These are phyloP conservation scores for Cynaeus angustus DNA, from an alignment of 2,888 invertebrate genomes.

Conservation along the genomic window DNA sequence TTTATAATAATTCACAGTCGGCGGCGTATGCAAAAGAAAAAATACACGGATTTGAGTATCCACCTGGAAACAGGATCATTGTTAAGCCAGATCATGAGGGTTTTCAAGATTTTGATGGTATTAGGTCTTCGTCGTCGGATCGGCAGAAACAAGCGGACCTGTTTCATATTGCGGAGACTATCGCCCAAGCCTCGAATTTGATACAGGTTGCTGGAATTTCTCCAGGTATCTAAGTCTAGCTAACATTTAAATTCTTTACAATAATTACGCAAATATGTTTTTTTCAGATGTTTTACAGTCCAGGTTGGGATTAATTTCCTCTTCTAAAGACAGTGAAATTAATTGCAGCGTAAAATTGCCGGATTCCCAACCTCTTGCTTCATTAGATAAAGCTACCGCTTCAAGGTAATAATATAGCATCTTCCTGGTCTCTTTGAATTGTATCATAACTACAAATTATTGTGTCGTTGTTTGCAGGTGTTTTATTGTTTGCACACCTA, in stretches of 20 bases:
- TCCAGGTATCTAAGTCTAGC: slow-evolving; percentile 63
- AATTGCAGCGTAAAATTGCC: slow-evolving; percentile 84
- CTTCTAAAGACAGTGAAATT: slow-evolving; percentile 52
- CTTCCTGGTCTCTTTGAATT: too few relatives aligned
- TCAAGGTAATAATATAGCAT: slow-evolving; percentile 72
- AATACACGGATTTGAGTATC: slow-evolving; percentile 93
- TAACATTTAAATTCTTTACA: too few relatives aligned
- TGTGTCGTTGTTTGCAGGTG: slow-evolving; percentile 68
- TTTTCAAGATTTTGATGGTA: slow-evolving; percentile 21
- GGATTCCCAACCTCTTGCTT: slow-evolving; percentile 79
- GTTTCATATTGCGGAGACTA: slow-evolving; percentile 81
- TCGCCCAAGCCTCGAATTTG: slow-evolving; percentile 85
- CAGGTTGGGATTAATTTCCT: slow-evolving; percentile 11
- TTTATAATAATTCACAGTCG: slow-evolving; percentile 81
- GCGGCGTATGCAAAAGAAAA: slow-evolving; percentile 88
- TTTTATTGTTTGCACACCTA: slow-evolving; percentile 79
- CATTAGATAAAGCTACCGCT: slow-evolving; percentile 79
- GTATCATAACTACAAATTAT: not conserved
- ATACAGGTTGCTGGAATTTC: slow-evolving; percentile 78
- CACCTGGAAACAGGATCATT: slow-evolving; percentile 87
- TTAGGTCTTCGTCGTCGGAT: slow-evolving; percentile 46
- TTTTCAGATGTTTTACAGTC: slow-evolving; percentile 27
- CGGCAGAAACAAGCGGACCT: slow-evolving; percentile 74
- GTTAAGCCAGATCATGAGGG: slow-evolving; percentile 77
- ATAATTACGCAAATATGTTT: too few relatives aligned